Conservation (phyloP, 2,797 vertebrate genomes). For the Carduelis carduelis region DNA sequence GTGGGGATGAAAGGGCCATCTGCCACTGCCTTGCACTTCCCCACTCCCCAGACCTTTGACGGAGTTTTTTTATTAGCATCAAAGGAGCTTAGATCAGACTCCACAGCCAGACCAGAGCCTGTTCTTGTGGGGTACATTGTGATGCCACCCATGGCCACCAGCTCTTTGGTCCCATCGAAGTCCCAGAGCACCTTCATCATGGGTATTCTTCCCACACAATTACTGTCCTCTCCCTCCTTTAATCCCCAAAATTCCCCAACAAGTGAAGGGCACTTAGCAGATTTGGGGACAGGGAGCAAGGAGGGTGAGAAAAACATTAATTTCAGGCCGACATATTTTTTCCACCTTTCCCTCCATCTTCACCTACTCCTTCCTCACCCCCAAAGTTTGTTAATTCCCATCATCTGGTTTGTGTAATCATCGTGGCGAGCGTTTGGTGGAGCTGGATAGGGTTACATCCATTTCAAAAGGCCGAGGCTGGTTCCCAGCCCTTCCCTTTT, state of each 20-base stretch:
- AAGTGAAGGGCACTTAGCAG: neutral
- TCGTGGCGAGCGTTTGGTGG: neutral
- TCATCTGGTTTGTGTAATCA: slow-evolving; percentile 51
- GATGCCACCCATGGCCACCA: rapidly evolving
- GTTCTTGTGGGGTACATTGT: neutral
- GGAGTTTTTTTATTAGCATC: neutral
- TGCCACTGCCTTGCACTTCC: rapidly evolving
- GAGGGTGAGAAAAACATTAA: neutral
- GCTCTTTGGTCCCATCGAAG: neutral
- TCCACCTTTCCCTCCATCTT: neutral
- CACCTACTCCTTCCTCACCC: neutral
- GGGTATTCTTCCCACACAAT: rapidly evolving
- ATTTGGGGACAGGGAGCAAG: neutral
- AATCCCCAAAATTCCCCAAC: neutral
- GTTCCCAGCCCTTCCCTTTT: slow-evolving; percentile 40
- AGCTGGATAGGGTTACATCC: slow-evolving; percentile 10
- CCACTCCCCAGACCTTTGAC: neutral
- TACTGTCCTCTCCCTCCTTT: neutral
- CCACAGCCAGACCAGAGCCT: neutral
- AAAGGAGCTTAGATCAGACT: neutral
- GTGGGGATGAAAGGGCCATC: neutral
- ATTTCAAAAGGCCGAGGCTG: neutral
- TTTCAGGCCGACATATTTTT: neutral
- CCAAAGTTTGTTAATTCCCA: slow-evolving; percentile 15
- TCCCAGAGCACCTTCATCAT: neutral